phyloP scores from a whole-genome alignment of 2,113 vertebrate genomes.

The Andinoacara biseriatus region DNA sequence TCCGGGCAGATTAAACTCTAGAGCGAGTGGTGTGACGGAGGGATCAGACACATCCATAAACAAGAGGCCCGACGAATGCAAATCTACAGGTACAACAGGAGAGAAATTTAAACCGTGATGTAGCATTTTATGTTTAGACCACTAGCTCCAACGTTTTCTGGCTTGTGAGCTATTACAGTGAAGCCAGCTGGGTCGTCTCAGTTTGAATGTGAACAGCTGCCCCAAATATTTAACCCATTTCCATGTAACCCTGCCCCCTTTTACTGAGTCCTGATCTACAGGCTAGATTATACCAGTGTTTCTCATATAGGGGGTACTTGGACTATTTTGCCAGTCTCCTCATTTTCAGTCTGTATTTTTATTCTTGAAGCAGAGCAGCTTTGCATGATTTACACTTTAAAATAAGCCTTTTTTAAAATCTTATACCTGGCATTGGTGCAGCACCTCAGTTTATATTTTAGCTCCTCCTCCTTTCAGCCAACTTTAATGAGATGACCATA shows the following conservation, averaged over 20 bases:
- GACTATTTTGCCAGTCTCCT: no score
- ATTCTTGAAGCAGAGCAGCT: neutral
- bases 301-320: neutral
- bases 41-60: neutral
- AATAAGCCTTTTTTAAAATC: neutral
- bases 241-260: no score
- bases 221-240: no score
- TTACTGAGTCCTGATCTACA: neutral
- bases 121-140: no score
- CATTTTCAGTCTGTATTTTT: accelerated
- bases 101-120: neutral
- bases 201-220: no score
- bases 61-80: neutral
- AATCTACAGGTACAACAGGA: neutral
- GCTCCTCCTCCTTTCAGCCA: no score
- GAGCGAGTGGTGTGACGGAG: no score
- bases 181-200: neutral
- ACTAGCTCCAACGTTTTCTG: no score
- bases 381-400: accelerated
- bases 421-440: no score
- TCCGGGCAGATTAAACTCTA: neutral
- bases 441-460: no score
- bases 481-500: neutral
- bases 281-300: no score
- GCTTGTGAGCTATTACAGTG: no score